These are phyloP conservation scores for Rhabdornis inornatus DNA, from an alignment of 2,113 vertebrate species.

Conservation along the genomic window DNA sequence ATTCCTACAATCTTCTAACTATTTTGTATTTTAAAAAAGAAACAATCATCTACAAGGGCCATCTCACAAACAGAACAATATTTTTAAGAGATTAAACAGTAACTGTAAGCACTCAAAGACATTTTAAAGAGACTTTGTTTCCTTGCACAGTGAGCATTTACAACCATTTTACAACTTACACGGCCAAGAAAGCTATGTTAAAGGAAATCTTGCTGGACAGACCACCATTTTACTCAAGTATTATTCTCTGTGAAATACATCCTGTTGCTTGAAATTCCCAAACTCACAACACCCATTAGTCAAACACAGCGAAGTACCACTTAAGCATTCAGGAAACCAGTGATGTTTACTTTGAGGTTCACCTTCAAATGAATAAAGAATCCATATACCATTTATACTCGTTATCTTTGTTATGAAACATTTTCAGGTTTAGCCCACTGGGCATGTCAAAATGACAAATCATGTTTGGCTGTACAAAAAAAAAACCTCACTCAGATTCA, in stretches of 20 bases:
- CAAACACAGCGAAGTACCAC: slow-evolving; percentile 56
- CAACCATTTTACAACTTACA: neutral
- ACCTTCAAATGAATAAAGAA: slow-evolving; percentile 20
- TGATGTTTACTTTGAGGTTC: slow-evolving; percentile 58
- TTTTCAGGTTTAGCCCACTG: slow-evolving; percentile 62
- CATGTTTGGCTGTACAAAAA: slow-evolving; percentile 47
- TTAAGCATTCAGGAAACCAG: slow-evolving; percentile 47
- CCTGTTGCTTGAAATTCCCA: slow-evolving; percentile 48
- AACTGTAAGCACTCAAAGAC: neutral
- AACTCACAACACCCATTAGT: slow-evolving; percentile 44
- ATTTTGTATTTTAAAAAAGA: neutral
- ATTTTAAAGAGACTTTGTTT: neutral
- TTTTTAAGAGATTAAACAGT: neutral
- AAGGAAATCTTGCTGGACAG: neutral
- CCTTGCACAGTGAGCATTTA: neutral
- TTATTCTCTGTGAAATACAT: slow-evolving; percentile 42
- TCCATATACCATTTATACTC: slow-evolving; percentile 46
- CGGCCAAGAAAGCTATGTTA: neutral
- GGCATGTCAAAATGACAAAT: slow-evolving; percentile 69
- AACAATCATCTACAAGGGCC: neutral
- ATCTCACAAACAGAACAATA: neutral
- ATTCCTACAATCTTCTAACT: neutral
- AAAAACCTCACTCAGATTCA: slow-evolving; percentile 4
- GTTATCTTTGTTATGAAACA: slow-evolving; percentile 64
- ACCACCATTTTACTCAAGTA: neutral